Evolutionary conservation across 2,113 vertebrate genomes (phyloP).

Genomic region (Oreochromis spilurus): DNA sequence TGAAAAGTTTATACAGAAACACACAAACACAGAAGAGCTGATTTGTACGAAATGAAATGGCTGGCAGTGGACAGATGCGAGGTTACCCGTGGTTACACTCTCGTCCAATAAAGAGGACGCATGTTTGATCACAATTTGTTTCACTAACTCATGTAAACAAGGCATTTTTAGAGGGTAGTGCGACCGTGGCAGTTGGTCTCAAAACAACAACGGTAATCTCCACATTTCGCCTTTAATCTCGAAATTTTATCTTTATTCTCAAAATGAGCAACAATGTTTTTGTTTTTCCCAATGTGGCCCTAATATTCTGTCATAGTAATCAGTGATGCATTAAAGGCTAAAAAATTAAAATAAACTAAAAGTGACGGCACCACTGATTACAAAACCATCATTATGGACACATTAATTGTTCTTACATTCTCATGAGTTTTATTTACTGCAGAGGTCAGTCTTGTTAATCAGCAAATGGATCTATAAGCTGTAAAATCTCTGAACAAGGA

Average conservation of each 20-base stretch:
- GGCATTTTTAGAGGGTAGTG: background rate
- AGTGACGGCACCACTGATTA: background rate
- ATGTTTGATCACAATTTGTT: background rate
- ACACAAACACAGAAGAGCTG: background rate
- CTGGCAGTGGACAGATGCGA: background rate
- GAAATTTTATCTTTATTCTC: background rate
- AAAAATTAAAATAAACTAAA: background rate
- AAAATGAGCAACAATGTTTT: background rate
- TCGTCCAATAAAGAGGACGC: background rate
- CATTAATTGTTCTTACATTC: constrained; percentile 21
- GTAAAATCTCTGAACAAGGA: background rate
- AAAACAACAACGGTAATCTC: background rate
- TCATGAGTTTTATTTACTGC: constrained; percentile 27
- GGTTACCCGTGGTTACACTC: background rate
- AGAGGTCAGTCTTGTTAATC: background rate
- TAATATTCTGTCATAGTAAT: background rate
- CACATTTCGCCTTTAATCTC: background rate
- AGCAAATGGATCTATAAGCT: background rate
- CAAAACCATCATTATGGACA: constrained; percentile 1
- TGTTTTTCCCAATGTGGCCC: background rate
- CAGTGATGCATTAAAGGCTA: background rate
- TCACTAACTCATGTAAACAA: background rate
- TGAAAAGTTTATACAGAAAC: background rate
- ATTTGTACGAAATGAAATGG: background rate
- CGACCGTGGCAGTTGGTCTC: background rate